A percentile compares a stretch with the other conserved stretches of the same genome.
phyloP scores from a whole-genome alignment of 2,113 vertebrate genomes.

The Neolamprologus brichardi region DNA sequence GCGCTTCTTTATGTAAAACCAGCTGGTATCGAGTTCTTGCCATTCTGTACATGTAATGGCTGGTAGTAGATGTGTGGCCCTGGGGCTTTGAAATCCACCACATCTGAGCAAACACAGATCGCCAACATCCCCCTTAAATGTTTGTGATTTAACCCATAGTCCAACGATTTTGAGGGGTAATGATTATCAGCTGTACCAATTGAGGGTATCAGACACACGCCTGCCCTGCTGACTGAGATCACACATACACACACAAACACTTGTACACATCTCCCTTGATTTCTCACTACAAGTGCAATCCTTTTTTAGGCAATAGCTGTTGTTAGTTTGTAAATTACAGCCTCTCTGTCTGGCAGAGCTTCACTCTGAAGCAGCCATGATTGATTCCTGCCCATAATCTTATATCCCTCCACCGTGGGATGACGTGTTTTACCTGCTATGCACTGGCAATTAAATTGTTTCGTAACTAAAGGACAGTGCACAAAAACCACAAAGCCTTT shows the following conservation, averaged over 20 bases:
- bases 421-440: background rate
- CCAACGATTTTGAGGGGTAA: conserved; percentile 13
- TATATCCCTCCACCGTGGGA: background rate
- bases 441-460: background rate
- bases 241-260: conserved; percentile 2
- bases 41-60: background rate
- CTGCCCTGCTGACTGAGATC: background rate
- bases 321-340: conserved; percentile 36
- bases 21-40: background rate
- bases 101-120: conserved; percentile 36
- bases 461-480: background rate
- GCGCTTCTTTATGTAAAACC: background rate
- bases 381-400: conserved; percentile 23
- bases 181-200: conserved; percentile 51
- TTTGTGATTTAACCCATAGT: conserved; percentile 46
- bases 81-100: background rate
- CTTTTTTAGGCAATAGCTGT: conserved; percentile 1
- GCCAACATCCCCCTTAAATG: conserved; percentile 30
- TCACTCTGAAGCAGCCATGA: conserved; percentile 10
- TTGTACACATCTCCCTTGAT: background rate
- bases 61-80: background rate
- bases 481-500: background rate
- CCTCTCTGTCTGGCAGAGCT: background rate
- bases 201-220: conserved; percentile 23
- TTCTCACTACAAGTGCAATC: background rate